Evolutionary conservation across 2,113 vertebrate species (phyloP).

Genomic region (Isichthys henryi): DNA sequence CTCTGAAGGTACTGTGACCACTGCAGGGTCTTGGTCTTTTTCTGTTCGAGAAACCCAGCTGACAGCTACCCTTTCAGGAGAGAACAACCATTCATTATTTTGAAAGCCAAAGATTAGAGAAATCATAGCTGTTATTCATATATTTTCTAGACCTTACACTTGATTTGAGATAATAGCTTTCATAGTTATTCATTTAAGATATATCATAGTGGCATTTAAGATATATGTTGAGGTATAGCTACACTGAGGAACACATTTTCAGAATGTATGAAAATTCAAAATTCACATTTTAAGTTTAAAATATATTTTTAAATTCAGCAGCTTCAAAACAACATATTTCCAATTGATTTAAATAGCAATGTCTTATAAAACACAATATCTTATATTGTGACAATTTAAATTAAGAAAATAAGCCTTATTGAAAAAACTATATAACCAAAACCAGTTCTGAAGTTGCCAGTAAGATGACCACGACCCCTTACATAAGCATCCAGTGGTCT

Average conservation of each 20-base stretch:
- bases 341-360: background rate
- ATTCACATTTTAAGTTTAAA: background rate
- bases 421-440: background rate
- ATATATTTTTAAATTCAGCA: background rate
- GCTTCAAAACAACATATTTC: background rate
- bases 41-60: constrained; percentile 21
- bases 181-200: background rate
- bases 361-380: background rate
- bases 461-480: background rate
- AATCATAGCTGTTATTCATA: background rate
- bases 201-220: background rate
- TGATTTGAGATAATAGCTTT: background rate
- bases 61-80: constrained; percentile 36
- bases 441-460: background rate
- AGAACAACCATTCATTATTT: constrained; percentile 17
- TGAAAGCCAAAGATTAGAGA: background rate
- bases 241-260: background rate
- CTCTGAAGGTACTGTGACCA: constrained; percentile 39
- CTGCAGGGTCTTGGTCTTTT: constrained; percentile 29
- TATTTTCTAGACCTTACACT: background rate
- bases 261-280: background rate
- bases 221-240: background rate
- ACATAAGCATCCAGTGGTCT: background rate
- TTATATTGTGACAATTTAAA: background rate
- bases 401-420: background rate